Base-by-base conservation (phyloP, 2,888 invertebrate genomes). In the Chymomyza fuscimana region DNA sequence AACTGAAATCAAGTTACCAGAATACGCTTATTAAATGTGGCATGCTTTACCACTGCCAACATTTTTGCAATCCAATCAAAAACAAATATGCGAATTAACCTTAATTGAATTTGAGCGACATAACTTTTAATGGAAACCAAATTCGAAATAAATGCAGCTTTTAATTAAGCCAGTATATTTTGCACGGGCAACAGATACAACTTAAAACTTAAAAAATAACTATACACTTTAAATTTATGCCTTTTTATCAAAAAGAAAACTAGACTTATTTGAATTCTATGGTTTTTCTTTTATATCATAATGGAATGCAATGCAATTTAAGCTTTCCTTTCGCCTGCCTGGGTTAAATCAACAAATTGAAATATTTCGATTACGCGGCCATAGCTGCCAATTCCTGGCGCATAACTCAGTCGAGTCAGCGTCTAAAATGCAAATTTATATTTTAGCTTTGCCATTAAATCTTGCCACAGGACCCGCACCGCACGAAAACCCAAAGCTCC, bases 381-480 rank as follows among this genome's bases (percentile, higher is more conserved):
- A 46, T 46, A 46, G 40, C 40, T 46, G 40, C 40, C 40, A 46
- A 10, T 54, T 54, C 22, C 2, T 54, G 65, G 70, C 51, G 60
- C 63, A 74, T 67, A 72, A 54, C 22, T 54, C 22, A 54, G 54
- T 54, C 54, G 19, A 54, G 7, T 54, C 54, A 54, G 19, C 60
- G 25, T 36, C 16, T 58, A 36, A 60, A 60, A 60, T 60, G 19
- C 32, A 60, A 60, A 25, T 59, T 40, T 59, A 51, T 59, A 22
- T 56, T 50, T 10, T 65, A 40, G 65, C 58, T 71, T 61, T 52
- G 36, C n/a, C 36, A 60, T 60, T 60, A 60, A 60, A 60, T 60
- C 60, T 46, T 46, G 4, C 40, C 12, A 46, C 10, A 12, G 4
- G 1, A 12, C 12, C 12, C 40, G 16, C 15, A 51, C 6, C n/a